phyloP scores from a whole-genome alignment of 2,113 vertebrate species.

The Thymallus thymallus region DNA sequence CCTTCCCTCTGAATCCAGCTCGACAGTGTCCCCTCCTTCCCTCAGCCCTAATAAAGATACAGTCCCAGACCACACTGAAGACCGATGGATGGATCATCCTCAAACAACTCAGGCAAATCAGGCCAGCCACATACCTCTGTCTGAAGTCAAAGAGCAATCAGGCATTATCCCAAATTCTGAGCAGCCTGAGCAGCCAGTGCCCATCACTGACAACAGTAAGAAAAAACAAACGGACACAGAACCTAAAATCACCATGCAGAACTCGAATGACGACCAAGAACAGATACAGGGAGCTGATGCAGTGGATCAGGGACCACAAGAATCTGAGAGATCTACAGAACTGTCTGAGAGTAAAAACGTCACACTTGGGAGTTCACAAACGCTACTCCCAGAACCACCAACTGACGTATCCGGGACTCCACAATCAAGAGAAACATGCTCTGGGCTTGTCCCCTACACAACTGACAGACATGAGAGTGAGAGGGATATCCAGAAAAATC shows the following conservation, averaged over 20 bases:
- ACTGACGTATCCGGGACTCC: conserved; percentile 41
- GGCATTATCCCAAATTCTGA: conserved; percentile 46
- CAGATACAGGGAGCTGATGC: conserved; percentile 18
- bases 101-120: conserved; percentile 41
- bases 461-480: conserved; percentile 18
- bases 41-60: conserved; percentile 39
- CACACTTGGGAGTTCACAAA: conserved; percentile 22
- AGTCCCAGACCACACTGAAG: conserved; percentile 35
- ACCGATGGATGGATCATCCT: conserved; percentile 34
- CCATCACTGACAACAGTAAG: conserved; percentile 42
- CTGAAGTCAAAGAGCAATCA: conserved; percentile 37
- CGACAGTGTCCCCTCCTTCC: conserved; percentile 44
- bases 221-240: conserved; percentile 51
- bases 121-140: conserved; percentile 38
- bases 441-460: conserved; percentile 24
- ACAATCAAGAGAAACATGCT: conserved; percentile 30
- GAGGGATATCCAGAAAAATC: conserved; percentile 22
- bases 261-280: conserved; percentile 30
- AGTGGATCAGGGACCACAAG: background rate
- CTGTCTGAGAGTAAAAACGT: background rate
- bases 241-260: conserved; percentile 27
- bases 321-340: conserved; percentile 25
- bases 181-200: background rate
- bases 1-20: conserved; percentile 48
- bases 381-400: conserved; percentile 23